A percentile compares a stretch with the other conserved stretches of the same genome.
phyloP scores from a whole-genome alignment of 2,888 invertebrate genomes.

The Drosophila paranaensis region DNA sequence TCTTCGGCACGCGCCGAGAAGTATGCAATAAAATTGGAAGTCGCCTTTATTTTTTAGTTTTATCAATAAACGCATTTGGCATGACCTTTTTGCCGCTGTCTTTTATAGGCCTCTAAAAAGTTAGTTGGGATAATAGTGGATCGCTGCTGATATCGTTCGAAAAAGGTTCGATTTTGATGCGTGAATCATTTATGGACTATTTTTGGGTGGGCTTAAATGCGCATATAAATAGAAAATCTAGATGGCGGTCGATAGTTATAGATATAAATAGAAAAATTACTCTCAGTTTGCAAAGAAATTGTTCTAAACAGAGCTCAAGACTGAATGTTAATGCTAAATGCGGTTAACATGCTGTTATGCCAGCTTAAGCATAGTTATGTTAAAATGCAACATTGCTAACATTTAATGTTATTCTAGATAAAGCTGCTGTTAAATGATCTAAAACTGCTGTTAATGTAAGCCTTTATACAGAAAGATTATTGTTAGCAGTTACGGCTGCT shows the following conservation, averaged over 20 bases:
- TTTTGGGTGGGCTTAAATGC: background rate
- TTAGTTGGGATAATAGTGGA: constrained; percentile 9
- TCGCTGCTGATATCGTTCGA: background rate
- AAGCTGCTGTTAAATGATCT: background rate
- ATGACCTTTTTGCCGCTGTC: constrained; percentile 6
- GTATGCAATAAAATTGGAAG: constrained; percentile 49
- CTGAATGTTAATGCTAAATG: background rate
- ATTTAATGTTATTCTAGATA: too few species aligned
- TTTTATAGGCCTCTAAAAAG: constrained; percentile 27
- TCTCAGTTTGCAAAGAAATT: background rate
- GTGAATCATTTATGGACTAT: constrained; percentile 3
- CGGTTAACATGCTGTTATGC: background rate
- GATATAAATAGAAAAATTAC: background rate
- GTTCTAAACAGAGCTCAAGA: too few species aligned
- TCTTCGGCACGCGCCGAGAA: constrained; percentile 46
- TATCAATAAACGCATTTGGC: constrained; percentile 59
- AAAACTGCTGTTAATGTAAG: too few species aligned
- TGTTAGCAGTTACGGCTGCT: too few species aligned
- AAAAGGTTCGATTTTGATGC: background rate
- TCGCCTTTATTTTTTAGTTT: constrained; percentile 38
- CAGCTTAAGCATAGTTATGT: too few species aligned
- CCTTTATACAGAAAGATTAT: too few species aligned
- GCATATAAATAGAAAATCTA: background rate
- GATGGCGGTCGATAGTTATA: background rate
- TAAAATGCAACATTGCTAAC: too few species aligned